Base-by-base conservation (phyloP, 2,888 invertebrate species). In the Drosophila quinaria region DNA sequence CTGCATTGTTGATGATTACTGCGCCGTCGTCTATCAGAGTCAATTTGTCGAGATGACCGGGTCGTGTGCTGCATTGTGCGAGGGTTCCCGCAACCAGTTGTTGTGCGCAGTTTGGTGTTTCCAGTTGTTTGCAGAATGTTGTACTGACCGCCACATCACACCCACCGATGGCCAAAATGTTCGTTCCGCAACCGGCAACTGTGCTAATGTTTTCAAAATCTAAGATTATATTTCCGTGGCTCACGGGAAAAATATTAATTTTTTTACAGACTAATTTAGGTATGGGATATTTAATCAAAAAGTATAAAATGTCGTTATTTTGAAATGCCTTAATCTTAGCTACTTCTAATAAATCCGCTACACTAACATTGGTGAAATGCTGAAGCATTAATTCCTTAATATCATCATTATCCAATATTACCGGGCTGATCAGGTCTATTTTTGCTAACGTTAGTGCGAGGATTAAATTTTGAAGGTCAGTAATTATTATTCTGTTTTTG, bases 401-500 rank as follows among this genome's bases (percentile, higher is more conserved):
- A 11, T 62, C 54, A 13, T 42, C 15, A 22, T 22, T 22, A 42
- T 47, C 19, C 8, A 65, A 4, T 3, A 65, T 60, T 4, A 42
- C 13, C 1, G 52, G 61, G 35, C 35, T 50, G 9, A 61, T 51
- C 41, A 66, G 19, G n/a, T 47, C 42, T 11, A 47, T 33, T 37
- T 63, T 63, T 11, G 58, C 52, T 9, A 68, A 22, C 1, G 55
- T 55, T 4, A 61, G 8, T 5, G 41, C 10, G 2, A 49, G 29
- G 13, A 50, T 55, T 42, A 49, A n/a, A 22, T 66, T 17, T 50
- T 62, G 31, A 10, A 69, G 19, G 6, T 49, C 15, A 29, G 58
- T 37, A 13, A 58, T 58, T 29, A 47, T 39, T 25, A 44, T 35
- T 33, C 35, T 33, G 11, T 54, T 54, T 54, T 42, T 42, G 13